Conservation (phyloP, 2,888 invertebrate species). For the Nineta flava region DNA sequence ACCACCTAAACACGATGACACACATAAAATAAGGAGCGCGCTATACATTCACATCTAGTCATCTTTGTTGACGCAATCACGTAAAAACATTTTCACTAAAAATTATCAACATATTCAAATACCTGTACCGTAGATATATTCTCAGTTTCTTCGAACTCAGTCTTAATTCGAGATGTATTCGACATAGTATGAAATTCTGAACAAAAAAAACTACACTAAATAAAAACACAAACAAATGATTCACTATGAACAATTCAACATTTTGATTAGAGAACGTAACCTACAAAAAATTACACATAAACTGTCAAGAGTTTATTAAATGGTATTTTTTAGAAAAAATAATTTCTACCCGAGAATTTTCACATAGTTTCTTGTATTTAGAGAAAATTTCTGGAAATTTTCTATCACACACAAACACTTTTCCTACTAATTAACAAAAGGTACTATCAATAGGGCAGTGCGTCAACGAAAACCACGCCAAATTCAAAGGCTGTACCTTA, state of each 20-base stretch:
- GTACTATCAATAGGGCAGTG: neutral
- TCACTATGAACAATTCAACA: no score
- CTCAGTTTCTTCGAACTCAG: neutral
- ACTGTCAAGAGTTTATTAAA: neutral
- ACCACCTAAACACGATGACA: neutral
- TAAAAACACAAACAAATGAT: no score
- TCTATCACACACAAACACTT: no score
- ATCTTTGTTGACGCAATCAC: neutral
- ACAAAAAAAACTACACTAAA: no score
- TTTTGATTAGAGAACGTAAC: no score
- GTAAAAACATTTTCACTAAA: neutral
- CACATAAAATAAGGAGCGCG: neutral
- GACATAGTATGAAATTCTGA: neutral
- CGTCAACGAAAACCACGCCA: slow-evolving; percentile 2
- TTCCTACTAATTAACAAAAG: neutral
- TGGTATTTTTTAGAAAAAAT: neutral
- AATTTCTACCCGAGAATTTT: neutral
- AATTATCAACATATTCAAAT: neutral
- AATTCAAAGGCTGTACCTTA: slow-evolving; percentile 5
- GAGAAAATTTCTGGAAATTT: no score
- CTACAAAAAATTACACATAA: no score
- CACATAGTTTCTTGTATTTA: neutral
- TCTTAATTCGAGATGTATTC: neutral
- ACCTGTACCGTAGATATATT: neutral
- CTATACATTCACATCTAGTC: neutral